Percentiles rank a stretch among this genome's conserved stretches.
phyloP scores from a whole-genome alignment of 2,113 vertebrate species.

The Anguilla rostrata region DNA sequence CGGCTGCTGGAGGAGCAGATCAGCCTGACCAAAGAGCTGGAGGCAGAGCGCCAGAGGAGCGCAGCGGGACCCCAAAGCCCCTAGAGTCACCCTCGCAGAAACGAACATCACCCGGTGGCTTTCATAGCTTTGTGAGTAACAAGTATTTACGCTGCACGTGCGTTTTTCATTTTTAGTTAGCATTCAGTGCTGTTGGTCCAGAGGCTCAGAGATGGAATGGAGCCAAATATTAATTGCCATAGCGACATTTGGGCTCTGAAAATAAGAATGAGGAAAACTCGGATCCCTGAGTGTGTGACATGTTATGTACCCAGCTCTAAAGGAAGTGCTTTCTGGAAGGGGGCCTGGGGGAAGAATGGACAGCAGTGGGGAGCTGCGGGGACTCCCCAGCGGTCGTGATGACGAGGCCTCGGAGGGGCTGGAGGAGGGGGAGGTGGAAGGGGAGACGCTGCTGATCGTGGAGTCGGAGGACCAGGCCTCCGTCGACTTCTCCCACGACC shows the following conservation, averaged over 20 bases:
- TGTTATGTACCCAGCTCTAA: not conserved
- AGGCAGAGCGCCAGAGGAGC: conserved; percentile 68
- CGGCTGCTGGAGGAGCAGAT: conserved; percentile 82
- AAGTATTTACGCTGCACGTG: not conserved
- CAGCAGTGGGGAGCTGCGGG: conserved; percentile 73
- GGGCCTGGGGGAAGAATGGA: conserved; percentile 70
- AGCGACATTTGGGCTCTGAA: too few relatives aligned
- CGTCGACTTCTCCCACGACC: conserved; percentile 92
- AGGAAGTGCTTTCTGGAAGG: not conserved
- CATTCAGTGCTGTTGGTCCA: not conserved
- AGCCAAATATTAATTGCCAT: too few relatives aligned
- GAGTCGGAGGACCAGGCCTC: conserved; percentile 95
- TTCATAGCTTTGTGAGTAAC: not conserved
- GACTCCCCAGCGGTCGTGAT: conserved; percentile 69
- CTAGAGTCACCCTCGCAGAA: conserved; percentile 27
- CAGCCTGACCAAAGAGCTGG: conserved; percentile 75
- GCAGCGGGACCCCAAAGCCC: conserved; percentile 54
- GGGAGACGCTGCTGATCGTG: conserved; percentile 91
- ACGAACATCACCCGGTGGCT: not conserved
- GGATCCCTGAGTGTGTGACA: not conserved
- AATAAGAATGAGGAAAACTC: too few relatives aligned
- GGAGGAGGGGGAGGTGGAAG: conserved; percentile 96
- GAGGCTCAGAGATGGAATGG: not conserved
- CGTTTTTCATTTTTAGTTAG: too few relatives aligned
- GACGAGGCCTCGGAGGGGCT: conserved; percentile 88